Evolutionary conservation across 1,140 invertebrate genomes (phyloP).

Genomic region (Tetramorium alpestre): DNA sequence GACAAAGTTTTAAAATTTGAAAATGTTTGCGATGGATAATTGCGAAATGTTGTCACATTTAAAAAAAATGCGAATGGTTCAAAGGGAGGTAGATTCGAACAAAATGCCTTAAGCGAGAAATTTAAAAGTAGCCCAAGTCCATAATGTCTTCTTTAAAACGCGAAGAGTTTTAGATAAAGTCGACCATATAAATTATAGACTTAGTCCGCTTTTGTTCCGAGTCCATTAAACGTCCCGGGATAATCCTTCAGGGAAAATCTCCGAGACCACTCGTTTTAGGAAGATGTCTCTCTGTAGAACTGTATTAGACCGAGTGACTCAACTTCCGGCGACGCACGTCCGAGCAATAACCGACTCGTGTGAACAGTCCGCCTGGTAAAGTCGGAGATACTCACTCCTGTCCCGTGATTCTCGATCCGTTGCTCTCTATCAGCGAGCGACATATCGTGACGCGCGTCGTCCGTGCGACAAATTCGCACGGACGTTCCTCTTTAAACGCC

Average conservation of each 20-base stretch:
- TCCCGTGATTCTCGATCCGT: not conserved
- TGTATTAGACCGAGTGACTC: not conserved
- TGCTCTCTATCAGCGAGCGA: not conserved
- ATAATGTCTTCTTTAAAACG: slow-evolving; percentile 26
- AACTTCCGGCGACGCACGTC: not conserved
- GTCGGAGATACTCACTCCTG: not conserved
- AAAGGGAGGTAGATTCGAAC: not conserved
- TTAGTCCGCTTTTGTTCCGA: slow-evolving; percentile 13
- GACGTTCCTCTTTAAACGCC: slow-evolving; percentile 59
- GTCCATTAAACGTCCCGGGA: slow-evolving; percentile 12
- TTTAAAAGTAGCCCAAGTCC: not conserved
- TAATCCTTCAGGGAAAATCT: not conserved
- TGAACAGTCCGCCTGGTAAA: not conserved
- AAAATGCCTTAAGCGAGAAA: not conserved
- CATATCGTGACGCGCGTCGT: not conserved
- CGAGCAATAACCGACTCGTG: not conserved
- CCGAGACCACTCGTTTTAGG: no score
- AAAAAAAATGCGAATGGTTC: slow-evolving; percentile 2
- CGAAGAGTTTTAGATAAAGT: slow-evolving; percentile 22
- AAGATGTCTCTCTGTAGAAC: not conserved
- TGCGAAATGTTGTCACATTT: not conserved
- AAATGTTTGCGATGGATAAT: not conserved
- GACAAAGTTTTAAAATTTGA: not conserved
- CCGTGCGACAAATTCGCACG: slow-evolving; percentile 8
- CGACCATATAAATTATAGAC: slow-evolving; percentile 38